Conservation (phyloP, 2,113 vertebrate genomes). For the Nothocercus julius region DNA sequence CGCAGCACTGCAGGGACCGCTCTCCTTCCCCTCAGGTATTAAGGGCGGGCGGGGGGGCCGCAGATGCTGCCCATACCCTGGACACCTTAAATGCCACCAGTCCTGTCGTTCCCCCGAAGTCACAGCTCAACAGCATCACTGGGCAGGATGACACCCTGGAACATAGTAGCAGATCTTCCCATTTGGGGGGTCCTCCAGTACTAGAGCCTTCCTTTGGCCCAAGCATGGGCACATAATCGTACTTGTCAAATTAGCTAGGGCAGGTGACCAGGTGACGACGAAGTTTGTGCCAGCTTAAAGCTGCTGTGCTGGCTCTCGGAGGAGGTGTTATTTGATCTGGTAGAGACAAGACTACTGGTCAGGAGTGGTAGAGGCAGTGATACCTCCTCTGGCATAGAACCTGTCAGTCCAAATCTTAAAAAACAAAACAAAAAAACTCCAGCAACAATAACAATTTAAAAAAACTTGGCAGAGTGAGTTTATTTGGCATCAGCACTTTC, state of each 20-base stretch:
- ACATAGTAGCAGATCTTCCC: not conserved
- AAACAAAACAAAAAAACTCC: no score
- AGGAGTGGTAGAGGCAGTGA: not conserved
- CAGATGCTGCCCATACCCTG: not conserved
- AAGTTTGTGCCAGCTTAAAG: not conserved
- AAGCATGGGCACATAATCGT: not conserved
- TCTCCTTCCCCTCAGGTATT: not conserved
- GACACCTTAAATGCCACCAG: not conserved
- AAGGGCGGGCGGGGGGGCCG: no score
- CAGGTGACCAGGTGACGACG: not conserved
- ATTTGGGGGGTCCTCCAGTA: not conserved
- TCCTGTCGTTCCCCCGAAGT: not conserved
- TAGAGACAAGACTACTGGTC: not conserved
- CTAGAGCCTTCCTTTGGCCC: not conserved
- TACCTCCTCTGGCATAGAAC: conserved; percentile 40
- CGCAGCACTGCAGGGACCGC: not conserved
- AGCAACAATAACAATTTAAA: no score
- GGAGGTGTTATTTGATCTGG: not conserved
- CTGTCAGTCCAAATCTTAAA: conserved; percentile 5
- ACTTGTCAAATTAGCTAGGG: not conserved
- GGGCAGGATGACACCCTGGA: not conserved
- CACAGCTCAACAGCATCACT: not conserved
- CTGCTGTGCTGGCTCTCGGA: not conserved
- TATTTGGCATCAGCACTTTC: conserved; percentile 57
- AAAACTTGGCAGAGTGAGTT: conserved; percentile 8